A percentile compares a stretch with the other conserved stretches of the same genome.
Conservation (phyloP, 2,113 vertebrate species). For the Myotis lucifugus region DNA sequence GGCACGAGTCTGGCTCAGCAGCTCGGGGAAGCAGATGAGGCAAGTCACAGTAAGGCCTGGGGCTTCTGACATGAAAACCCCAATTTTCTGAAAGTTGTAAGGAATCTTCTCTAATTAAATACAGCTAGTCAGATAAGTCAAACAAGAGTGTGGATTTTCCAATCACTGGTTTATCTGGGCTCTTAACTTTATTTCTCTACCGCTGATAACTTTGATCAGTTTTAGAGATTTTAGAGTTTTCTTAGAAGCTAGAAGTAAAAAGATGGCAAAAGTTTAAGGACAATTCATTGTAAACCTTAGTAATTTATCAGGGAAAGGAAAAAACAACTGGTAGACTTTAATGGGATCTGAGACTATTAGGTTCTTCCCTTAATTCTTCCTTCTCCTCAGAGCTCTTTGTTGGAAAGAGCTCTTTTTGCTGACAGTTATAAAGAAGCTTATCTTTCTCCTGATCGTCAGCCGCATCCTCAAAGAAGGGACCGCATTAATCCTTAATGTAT, state of each 20-base stretch:
- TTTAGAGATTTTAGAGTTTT: not conserved
- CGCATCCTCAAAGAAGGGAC: not conserved
- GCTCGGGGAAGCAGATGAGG: not conserved
- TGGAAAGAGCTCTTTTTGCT: not conserved
- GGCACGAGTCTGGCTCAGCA: rapidly evolving
- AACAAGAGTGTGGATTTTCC: not conserved
- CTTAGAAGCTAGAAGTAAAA: not conserved
- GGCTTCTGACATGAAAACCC: not conserved
- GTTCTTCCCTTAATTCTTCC: not conserved
- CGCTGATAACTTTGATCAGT: not conserved
- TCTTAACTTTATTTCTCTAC: not conserved
- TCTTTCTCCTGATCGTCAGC: not conserved
- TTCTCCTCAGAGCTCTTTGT: not conserved
- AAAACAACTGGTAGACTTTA: not conserved
- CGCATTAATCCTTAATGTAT: not conserved
- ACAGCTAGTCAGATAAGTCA: not conserved
- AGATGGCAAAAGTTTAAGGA: not conserved
- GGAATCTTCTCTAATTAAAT: not conserved
- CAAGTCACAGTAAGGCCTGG: too few relatives aligned
- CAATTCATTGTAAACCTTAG: not conserved
- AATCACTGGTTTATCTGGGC: not conserved
- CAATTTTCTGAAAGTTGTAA: not conserved
- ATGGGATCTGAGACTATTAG: not conserved
- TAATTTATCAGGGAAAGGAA: not conserved
- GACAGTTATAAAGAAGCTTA: not conserved